Base-by-base conservation (phyloP, 2,888 invertebrate genomes). In the Ophonus ardosiacus region DNA sequence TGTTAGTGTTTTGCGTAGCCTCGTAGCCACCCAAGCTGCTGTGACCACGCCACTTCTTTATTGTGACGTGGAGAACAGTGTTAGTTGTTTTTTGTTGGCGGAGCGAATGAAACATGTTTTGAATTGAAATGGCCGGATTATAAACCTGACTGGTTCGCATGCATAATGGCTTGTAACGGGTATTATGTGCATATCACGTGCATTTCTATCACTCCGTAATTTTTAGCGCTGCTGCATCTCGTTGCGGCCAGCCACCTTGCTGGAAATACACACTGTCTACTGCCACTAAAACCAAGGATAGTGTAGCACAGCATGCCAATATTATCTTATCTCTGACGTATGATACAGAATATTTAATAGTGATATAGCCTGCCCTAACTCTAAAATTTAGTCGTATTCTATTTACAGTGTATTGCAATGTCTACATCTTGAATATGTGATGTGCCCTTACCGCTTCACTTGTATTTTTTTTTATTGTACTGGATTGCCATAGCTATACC, bases 81-180 rank as follows among this genome's bases (percentile, higher is more conserved):
- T 85, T 85, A 85, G 85, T 85, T 85, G 85, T 85, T 84, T 79
- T 86, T 86, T 85, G 65, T 86, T 85, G 74, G 61, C 61, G 74
- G 65, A 85, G 84, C 85, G 85, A 85, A 83, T 86, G 84, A 86
- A 86, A 86, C 86, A 86, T 85, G 85, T 79, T 85, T 85, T 81
- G 86, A 85, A 86, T 86, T 84, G 81, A 84, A 86, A 86, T 79
- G 81, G 81, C 85, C 81, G 56, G 81, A 86, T 86, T 86, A 86
- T 85, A 85, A 85, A 85, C 79, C 79, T 79, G 79, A 65, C 84
- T 80, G 79, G 79, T 57, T 85, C 85, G 85, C 85, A 85, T 85
- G 85, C 85, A 85, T 85, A 85, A 85, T 85, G 71, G 56, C 40
- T 68, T 80, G 85, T 85, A 85, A 85, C 84, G 80, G 68, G 85